phyloP scores from a whole-genome alignment of 2,113 vertebrate species.

The Seriola quinqueradiata region DNA sequence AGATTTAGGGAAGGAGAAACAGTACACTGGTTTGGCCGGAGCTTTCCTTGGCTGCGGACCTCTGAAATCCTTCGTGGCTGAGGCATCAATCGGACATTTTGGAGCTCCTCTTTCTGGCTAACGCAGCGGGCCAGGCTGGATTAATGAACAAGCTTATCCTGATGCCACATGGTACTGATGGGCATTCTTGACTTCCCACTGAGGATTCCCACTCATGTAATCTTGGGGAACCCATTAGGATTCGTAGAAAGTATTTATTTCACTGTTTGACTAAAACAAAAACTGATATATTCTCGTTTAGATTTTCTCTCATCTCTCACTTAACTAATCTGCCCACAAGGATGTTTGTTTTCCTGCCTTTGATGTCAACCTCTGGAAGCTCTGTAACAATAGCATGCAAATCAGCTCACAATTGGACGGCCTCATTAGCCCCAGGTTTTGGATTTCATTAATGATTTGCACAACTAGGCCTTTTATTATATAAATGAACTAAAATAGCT shows the following conservation, averaged over 20 bases:
- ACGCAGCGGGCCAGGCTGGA: conserved; percentile 51
- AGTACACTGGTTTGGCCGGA: conserved; percentile 29
- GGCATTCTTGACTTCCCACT: conserved; percentile 48
- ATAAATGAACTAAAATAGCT: conserved; percentile 33
- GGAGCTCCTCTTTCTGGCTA: conserved; percentile 57
- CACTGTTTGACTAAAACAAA: conserved; percentile 16
- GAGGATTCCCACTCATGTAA: conserved; percentile 53
- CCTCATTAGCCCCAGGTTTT: conserved; percentile 43
- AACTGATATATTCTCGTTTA: neutral
- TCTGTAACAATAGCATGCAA: conserved; percentile 36
- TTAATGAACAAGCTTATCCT: conserved; percentile 69
- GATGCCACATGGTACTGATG: conserved; percentile 47
- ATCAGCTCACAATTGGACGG: conserved; percentile 34
- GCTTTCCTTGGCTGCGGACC: conserved; percentile 45
- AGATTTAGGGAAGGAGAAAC: conserved; percentile 29
- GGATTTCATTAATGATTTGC: conserved; percentile 37
- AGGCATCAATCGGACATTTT: conserved; percentile 61
- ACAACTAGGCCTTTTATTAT: conserved; percentile 13
- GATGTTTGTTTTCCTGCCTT: conserved; percentile 47
- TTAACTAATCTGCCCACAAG: neutral
- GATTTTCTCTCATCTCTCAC: conserved; percentile 19
- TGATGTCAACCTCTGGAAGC: conserved; percentile 45
- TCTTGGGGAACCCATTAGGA: conserved; percentile 46
- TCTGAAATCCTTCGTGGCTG: conserved; percentile 64
- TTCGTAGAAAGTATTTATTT: conserved; percentile 52